Base-by-base conservation (phyloP, 2,888 invertebrate species). In the Euplexia lucipara region DNA sequence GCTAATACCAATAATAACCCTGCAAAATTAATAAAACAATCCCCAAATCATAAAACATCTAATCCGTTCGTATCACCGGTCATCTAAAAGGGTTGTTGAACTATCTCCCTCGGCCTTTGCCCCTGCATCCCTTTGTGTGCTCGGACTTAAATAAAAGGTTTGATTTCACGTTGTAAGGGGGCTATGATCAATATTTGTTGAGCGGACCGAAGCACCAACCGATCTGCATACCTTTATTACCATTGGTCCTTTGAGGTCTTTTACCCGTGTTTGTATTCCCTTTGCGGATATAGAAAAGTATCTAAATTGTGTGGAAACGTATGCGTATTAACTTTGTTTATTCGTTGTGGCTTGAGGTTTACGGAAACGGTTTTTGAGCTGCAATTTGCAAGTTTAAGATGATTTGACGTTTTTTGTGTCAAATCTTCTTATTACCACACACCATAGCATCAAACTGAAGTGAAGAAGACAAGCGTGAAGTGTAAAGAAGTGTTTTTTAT, bases 141-240 rank as follows among this genome's bases (percentile, higher is more conserved):
- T 74, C 82, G 90, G 91, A 91, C 91, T 94, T 95, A 95, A 94
- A 95, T 95, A 95, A 95, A 95, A 95, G 95, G 95, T 95, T 95
- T 95, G 95, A 95, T 95, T 95, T 95, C 91, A 90, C 94, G 95
- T 95, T 94, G 92, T 92, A 93, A 92, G 91, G 93, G 92, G 91
- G 86, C 88, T 85, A 88, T 83, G 84, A 86, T 88, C 92, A 95
- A 95, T 95, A 95, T 95, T 95, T 94, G 91, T 85, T 58, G 86
- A 91, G 86, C 79, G 89, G 87, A 87, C 91, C 91, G 85, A 70
- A 70, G 70, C 70, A 86, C 83, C 84, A 85, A 49, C 70, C 75
- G 75, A 91, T 91, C 90, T 92, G 93, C 95, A 94, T 95, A 92
- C 90, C 92, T 91, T 92, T 90, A 90, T 90, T 86, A 85, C 84